Conservation (phyloP, 2,797 vertebrate genomes). For the Prunella strophiata region DNA sequence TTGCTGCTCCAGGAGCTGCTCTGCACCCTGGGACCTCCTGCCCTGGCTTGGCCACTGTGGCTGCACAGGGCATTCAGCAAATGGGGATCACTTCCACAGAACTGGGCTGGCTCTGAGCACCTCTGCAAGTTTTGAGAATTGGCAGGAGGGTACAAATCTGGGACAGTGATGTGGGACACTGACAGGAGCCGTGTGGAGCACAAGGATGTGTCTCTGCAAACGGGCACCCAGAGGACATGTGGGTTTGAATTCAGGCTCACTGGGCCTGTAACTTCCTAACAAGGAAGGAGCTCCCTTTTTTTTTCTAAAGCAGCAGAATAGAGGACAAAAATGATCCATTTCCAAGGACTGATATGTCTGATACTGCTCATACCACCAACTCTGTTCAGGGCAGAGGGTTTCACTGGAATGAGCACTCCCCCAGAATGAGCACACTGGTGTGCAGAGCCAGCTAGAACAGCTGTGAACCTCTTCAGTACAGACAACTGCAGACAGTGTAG, state of each 20-base stretch:
- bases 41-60: rapidly evolving
- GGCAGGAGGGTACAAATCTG: not conserved
- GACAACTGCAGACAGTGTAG: not conserved
- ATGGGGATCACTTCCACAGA: rapidly evolving
- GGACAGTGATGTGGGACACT: not conserved
- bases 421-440: not conserved
- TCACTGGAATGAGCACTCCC: not conserved
- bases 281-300: not conserved
- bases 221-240: not conserved
- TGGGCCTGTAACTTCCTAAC: not conserved
- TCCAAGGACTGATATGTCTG: not conserved
- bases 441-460: not conserved
- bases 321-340: not conserved
- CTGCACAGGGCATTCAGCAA: not conserved
- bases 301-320: not conserved
- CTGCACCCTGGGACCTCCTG: rapidly evolving
- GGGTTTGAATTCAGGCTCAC: not conserved
- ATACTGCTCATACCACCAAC: not conserved
- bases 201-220: not conserved
- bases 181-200: not conserved
- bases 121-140: not conserved
- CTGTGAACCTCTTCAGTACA: not conserved
- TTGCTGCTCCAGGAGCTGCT: rapidly evolving
- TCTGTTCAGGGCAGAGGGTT: not conserved
- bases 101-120: not conserved